Base-by-base conservation (phyloP, 2,888 invertebrate genomes). In the Baccha elongata region DNA sequence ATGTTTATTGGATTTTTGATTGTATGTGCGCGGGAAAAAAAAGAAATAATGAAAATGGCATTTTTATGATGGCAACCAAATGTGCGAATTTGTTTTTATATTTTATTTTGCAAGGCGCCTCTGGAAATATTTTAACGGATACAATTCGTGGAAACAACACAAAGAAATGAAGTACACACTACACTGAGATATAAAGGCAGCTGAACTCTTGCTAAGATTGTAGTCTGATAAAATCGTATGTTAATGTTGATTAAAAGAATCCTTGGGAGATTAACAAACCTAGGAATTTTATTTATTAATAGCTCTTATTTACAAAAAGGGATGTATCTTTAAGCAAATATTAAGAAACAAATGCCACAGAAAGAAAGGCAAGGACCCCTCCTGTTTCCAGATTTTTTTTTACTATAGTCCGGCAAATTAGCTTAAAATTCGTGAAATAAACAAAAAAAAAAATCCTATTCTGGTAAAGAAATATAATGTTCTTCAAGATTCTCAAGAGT, bases 21-120 rank as follows among this genome's bases (percentile, higher is more conserved):
- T 29, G 32, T 29, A 19, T 17, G 32, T 42, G 52, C 10, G 13
- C 44, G 52, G 15, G n/a, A 62, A 11, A 21, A 7, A 37, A 35
- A 55, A 44, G 26, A 13, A 37, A 44, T 40, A 64, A 69, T 58
- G 55, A 74, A 80, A 73, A 68, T 37, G 40, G 26, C 1, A 42
- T 64, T 80, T 74, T 80, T 80, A 74, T 69, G 53, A 80, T 58
- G 15, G 44, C 69, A 69, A 48, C 48, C 50, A 74, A 80, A 80
- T 80, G 80, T 80, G 80, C 80, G 74, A 80, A 68, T 73, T 73
- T 73, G 35, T 48, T 60, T 50, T 7, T 13, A 23, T n/a, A n/a
- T 13, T 35, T 10, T 3, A 32, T 19, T 7, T 32, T 32, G 52
- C 35, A 21, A 64, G 80, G 80, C 68, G 80, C 80, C 80, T 68